Evolutionary conservation across 1,140 invertebrate genomes (phyloP).

Genomic region (Orchestia grillus): DNA sequence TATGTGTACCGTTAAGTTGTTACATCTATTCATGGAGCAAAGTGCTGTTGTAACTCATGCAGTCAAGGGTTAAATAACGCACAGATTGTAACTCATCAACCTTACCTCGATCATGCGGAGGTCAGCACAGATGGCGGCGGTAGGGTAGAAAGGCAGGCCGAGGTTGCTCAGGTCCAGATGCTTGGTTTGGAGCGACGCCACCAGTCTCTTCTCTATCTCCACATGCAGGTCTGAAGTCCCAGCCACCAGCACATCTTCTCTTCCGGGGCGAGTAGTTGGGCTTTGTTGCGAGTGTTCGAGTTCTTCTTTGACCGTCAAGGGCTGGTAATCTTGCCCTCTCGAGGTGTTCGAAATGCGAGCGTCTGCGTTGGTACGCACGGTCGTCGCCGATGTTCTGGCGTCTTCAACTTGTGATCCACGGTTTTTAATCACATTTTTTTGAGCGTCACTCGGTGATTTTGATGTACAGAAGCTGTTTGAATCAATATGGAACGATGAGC

Average conservation of each 20-base stretch:
- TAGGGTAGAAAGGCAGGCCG: conserved; percentile 26
- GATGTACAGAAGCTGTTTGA: not conserved
- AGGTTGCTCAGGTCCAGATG: conserved; percentile 1
- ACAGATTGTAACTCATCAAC: not conserved
- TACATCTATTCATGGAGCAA: too few relatives aligned
- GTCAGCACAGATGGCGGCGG: conserved; percentile 28
- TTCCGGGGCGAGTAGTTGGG: not conserved
- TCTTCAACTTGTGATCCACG: not conserved
- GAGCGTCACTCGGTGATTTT: not conserved
- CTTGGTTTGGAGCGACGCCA: not conserved
- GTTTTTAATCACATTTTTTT: not conserved
- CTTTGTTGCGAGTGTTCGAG: not conserved
- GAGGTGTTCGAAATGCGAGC: not conserved
- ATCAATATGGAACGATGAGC: not conserved
- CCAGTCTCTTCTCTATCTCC: not conserved
- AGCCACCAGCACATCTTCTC: not conserved
- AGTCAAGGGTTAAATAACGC: too few relatives aligned
- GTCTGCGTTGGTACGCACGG: not conserved
- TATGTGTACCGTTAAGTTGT: too few relatives aligned
- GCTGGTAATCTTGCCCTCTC: not conserved
- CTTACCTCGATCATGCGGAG: not conserved
- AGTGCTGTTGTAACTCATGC: too few relatives aligned
- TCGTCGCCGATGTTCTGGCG: not conserved
- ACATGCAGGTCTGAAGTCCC: not conserved
- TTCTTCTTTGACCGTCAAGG: not conserved